These are phyloP conservation scores for Caranx ignobilis DNA, from an alignment of 2,113 vertebrate species.

Conservation along the genomic window DNA sequence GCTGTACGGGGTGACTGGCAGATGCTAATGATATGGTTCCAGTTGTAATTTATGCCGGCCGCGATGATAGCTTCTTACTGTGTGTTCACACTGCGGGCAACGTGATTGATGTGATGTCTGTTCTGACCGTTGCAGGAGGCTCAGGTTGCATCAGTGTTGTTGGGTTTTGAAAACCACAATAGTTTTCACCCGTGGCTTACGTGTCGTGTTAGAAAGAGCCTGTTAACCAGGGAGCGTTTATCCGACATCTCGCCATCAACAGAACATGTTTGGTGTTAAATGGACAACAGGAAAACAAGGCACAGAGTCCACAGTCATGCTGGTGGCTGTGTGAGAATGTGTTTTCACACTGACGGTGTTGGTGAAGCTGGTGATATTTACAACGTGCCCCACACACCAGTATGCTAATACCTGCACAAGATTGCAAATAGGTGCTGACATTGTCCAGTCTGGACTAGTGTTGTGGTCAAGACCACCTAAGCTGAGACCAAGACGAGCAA, in stretches of 20 bases:
- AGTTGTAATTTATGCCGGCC: conserved; percentile 10
- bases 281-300: neutral
- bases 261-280: neutral
- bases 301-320: too few species aligned
- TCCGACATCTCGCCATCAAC: neutral
- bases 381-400: too few species aligned
- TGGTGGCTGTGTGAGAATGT: too few species aligned
- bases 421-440: too few species aligned
- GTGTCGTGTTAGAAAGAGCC: neutral
- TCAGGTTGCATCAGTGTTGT: conserved; percentile 6
- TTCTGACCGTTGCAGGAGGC: neutral
- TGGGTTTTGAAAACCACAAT: neutral
- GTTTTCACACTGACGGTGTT: too few species aligned
- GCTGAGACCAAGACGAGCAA: too few species aligned
- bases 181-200: neutral
- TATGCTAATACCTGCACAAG: too few species aligned
- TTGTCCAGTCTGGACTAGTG: too few species aligned
- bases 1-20: conserved; percentile 27
- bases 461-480: too few species aligned
- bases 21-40: conserved; percentile 26
- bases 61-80: neutral
- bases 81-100: conserved; percentile 4
- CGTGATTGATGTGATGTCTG: conserved; percentile 16
- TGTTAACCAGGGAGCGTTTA: neutral
- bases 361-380: too few species aligned